Percentiles rank a stretch among this genome's conserved stretches.
phyloP scores from a whole-genome alignment of 2,113 vertebrate species.

The Cyprinus carpio region DNA sequence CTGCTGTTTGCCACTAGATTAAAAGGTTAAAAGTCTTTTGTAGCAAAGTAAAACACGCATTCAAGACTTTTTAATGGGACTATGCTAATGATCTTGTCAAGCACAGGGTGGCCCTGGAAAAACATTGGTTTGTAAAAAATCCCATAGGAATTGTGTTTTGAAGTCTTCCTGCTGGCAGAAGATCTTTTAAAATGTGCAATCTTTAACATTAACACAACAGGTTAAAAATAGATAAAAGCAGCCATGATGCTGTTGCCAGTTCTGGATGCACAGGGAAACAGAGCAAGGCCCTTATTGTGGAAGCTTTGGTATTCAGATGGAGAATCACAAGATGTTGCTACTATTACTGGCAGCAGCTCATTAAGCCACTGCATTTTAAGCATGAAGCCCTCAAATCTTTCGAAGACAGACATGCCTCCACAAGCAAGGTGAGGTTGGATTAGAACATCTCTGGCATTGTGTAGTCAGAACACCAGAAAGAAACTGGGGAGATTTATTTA shows the following conservation, averaged over 20 bases:
- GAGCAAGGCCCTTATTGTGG: constrained; percentile 6
- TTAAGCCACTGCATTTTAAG: constrained; percentile 19
- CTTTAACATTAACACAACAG: constrained; percentile 7
- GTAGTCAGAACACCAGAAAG: not conserved
- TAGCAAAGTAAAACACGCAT: not conserved
- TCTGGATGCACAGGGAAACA: constrained; percentile 15
- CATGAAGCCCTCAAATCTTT: not conserved
- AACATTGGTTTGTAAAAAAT: not conserved
- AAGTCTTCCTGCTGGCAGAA: not conserved
- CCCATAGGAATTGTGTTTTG: not conserved
- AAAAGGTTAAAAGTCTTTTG: not conserved
- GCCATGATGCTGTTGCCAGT: constrained; percentile 20
- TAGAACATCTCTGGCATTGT: not conserved
- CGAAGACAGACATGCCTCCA: not conserved
- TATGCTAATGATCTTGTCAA: not conserved
- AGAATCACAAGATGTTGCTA: constrained; percentile 1
- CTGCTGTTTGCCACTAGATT: not conserved
- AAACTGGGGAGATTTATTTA: not conserved
- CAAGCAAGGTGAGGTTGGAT: not conserved
- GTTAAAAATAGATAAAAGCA: constrained; percentile 39
- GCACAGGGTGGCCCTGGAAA: not conserved
- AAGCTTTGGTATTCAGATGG: constrained; percentile 37
- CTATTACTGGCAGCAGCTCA: constrained; percentile 23
- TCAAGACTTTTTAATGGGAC: not conserved
- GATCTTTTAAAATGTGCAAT: not conserved